Conservation (phyloP, 2,113 vertebrate species). For the Menura novaehollandiae region DNA sequence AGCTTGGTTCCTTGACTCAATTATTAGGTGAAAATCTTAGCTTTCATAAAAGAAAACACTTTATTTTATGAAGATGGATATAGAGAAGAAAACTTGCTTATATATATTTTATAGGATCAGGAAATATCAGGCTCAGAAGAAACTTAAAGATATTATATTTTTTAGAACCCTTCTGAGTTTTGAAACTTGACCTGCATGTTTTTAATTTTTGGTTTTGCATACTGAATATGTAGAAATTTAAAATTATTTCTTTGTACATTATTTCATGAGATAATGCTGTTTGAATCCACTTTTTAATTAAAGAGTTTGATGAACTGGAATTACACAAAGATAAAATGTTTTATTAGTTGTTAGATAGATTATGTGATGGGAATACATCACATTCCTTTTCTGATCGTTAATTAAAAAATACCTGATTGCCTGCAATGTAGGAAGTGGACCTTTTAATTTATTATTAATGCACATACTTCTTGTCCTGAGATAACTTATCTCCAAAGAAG, state of each 20-base stretch:
- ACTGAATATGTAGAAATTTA: background rate
- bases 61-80: background rate
- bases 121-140: background rate
- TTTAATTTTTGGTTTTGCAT: background rate
- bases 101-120: background rate
- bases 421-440: background rate
- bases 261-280: background rate
- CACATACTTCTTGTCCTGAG: background rate
- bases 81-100: background rate
- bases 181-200: background rate
- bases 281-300: background rate
- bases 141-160: background rate
- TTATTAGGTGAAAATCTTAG: background rate
- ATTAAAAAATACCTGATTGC: background rate
- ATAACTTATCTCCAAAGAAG: background rate
- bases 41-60: background rate
- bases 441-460: background rate
- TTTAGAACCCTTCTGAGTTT: background rate
- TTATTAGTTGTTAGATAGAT: background rate
- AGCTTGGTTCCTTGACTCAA: background rate
- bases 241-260: background rate
- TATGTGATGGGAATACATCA: background rate
- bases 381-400: background rate
- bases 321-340: background rate
- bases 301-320: background rate